Base-by-base conservation (phyloP, 2,888 invertebrate genomes). In the Prosapia bicincta region DNA sequence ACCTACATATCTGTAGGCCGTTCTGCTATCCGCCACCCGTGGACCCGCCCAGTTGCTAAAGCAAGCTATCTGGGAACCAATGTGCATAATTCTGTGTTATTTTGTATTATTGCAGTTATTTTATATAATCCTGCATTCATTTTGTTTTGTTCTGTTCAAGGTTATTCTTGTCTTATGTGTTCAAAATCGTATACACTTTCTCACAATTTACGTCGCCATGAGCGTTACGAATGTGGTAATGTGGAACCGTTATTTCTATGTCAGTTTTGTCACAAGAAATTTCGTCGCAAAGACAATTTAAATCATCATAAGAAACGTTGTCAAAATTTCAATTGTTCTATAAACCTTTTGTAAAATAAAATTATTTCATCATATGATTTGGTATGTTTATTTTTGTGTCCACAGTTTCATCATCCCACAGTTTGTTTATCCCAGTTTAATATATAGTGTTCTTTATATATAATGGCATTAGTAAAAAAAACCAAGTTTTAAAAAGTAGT, bases 151-250 rank as follows among this genome's bases (percentile, higher is more conserved):
- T 38, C 38, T 38, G 38, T 38, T 38, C 38, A 38, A 38, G 38
- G 74, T 69, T 74, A 69, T 54, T 25, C 25, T 6, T 74, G 74
- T 26, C 69, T 38, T 28, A 74, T 69, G n/a, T 74, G 74, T 26
- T 68, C 43, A 0, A 38, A 68, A 67, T n/a, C 74, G 0, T 74
- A 74, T 54, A 74, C 38, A 26, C 24, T 68, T 26, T 68, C 68
- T 32, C 74, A 74, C 25, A 74, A 74, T 54, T 43, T 74, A n/a
- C 43, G 74, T 15, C 74, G 74, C 6, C 74, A 74, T 24, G 74
- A 54, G 26, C 23, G 69, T 26, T 74, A 69, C 54, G 74, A 74
- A 30, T 74, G 74, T 38, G 74, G 74, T 26, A 68, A 74, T 68
- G 69, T 43, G 43, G 66, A 74, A 23, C 69, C 69, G 1, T 32